A percentile compares a stretch with the other conserved stretches of the same genome.
phyloP scores from a whole-genome alignment of 2,113 vertebrate genomes.

The Erythrocercus mccallii region DNA sequence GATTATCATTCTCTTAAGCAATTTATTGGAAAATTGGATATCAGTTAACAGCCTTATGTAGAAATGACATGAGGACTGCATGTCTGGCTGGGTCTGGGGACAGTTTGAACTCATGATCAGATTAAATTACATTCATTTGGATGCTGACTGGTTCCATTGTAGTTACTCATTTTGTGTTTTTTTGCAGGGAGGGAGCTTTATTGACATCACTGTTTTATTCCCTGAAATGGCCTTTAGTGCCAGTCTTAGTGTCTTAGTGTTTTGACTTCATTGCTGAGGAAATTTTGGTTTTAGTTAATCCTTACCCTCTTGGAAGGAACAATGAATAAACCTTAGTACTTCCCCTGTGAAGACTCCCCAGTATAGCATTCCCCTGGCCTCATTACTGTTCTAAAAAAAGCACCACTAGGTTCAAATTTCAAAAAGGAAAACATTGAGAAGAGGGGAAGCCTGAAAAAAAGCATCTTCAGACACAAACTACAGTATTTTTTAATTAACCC shows the following conservation, averaged over 20 bases:
- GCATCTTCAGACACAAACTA: background rate
- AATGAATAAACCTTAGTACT: background rate
- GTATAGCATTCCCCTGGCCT: background rate
- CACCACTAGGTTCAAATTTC: background rate
- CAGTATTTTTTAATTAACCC: background rate
- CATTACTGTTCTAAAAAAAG: background rate
- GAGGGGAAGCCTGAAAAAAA: background rate
- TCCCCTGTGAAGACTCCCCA: background rate
- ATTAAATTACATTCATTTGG: slow-evolving; percentile 13
- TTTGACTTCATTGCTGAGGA: background rate
- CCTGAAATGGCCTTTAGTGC: background rate
- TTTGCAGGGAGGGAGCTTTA: background rate
- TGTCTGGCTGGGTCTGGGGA: background rate
- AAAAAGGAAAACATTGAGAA: background rate
- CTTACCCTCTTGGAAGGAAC: background rate
- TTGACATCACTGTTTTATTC: background rate
- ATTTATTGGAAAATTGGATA: slow-evolving; percentile 62
- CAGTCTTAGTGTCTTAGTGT: background rate
- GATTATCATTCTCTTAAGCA: slow-evolving; percentile 41
- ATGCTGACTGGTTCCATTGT: background rate
- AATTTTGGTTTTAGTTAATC: background rate
- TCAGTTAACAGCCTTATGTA: slow-evolving; percentile 29
- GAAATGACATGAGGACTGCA: background rate
- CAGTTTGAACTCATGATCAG: slow-evolving; percentile 11
- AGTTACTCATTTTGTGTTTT: background rate